Conservation (phyloP, 2,113 vertebrate genomes). For the Vulpes ferrilata region DNA sequence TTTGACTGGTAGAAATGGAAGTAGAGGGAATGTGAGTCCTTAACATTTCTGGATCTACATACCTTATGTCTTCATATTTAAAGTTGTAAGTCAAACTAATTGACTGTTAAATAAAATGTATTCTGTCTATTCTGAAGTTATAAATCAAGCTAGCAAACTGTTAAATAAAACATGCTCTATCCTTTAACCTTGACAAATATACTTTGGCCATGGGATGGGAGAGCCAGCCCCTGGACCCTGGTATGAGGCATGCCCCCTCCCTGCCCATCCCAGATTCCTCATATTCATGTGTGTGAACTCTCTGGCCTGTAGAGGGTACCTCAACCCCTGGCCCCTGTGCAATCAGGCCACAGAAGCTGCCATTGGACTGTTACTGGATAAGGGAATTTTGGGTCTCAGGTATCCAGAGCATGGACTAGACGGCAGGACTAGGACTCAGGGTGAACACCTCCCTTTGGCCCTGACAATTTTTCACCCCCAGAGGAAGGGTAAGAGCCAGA, state of each 20-base stretch:
- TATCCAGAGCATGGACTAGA: not conserved
- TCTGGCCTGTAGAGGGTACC: not conserved
- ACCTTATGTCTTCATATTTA: slow-evolving; percentile 46
- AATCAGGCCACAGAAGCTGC: not conserved
- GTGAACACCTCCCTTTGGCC: not conserved
- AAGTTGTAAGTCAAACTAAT: slow-evolving; percentile 57
- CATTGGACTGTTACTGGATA: rapidly evolving
- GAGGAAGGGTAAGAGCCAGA: not conserved
- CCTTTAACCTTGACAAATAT: slow-evolving; percentile 1
- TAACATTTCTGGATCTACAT: not conserved
- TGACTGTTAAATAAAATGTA: slow-evolving; percentile 52
- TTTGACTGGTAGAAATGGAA: not conserved
- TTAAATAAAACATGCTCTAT: slow-evolving; percentile 45
- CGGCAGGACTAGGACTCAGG: not conserved
- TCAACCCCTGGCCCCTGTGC: rapidly evolving
- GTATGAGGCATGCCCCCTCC: not conserved
- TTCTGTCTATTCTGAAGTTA: slow-evolving; percentile 32
- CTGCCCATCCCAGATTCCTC: not conserved
- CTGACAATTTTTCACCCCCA: not conserved
- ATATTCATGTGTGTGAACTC: not conserved
- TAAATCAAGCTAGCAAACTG: slow-evolving; percentile 38
- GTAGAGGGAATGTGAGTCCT: not conserved
- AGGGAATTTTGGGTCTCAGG: not conserved
- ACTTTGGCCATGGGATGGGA: not conserved
- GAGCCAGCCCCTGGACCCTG: not conserved